Conservation (phyloP, 2,797 vertebrate genomes). For the Novumbra hubbsi region DNA sequence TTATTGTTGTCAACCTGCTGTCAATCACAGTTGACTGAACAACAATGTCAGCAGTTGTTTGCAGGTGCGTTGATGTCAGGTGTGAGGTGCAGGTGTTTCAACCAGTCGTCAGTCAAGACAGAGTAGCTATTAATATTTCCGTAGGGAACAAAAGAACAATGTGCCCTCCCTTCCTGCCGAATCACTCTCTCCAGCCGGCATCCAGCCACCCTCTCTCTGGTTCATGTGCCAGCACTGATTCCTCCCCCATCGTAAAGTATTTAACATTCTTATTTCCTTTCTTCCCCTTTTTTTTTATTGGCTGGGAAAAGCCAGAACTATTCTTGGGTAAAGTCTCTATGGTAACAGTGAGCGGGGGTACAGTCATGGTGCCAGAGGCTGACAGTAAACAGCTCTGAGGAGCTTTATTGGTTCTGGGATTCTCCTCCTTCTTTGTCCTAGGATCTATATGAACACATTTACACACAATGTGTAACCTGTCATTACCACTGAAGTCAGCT, state of each 20-base stretch:
- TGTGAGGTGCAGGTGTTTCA: background rate
- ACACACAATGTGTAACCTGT: background rate
- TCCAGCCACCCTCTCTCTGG: background rate
- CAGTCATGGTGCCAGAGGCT: background rate
- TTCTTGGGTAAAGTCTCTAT: constrained; percentile 51
- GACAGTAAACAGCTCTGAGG: constrained; percentile 19
- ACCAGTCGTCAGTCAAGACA: no score
- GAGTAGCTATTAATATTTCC: constrained; percentile 7
- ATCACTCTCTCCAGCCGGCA: background rate
- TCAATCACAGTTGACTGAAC: background rate
- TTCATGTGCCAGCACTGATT: constrained; percentile 7
- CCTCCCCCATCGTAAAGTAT: constrained; percentile 18
- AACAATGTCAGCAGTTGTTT: background rate
- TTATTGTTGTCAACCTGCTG: background rate
- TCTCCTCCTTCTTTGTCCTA: background rate
- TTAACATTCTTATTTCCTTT: constrained; percentile 28
- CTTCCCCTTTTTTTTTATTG: constrained; percentile 32
- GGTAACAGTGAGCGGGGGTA: constrained; percentile 30
- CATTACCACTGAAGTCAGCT: background rate
- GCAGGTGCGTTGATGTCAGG: background rate
- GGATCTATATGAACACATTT: background rate
- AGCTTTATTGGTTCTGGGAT: background rate
- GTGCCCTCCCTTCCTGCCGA: background rate
- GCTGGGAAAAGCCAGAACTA: constrained; percentile 38
- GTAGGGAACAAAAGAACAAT: background rate